Evolutionary conservation across 2,113 vertebrate species (phyloP), one percentile per base, ranked within the genome.

Genomic region (Anser cygnoides): DNA sequence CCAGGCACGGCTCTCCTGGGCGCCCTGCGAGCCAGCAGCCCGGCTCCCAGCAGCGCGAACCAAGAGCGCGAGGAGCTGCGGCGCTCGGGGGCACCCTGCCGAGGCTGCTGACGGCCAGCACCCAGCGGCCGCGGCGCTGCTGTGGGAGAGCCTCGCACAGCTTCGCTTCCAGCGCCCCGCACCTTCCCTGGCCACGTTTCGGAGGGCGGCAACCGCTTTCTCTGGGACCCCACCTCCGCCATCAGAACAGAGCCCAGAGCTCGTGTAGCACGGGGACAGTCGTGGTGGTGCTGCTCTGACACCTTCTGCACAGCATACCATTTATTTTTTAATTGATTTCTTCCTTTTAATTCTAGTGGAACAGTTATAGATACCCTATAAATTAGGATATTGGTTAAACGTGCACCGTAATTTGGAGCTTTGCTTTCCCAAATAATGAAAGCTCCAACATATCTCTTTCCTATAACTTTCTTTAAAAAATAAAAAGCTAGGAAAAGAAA

Each of bases 221-320:
- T 35, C 10, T 37, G 37, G 50, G n/a, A 35, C 25, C 39, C 57
- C 4, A 16, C 26, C n/a, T 29, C 46, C 15, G 35, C 8, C 19
- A 37, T 6, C 11, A 26, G 39, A 3, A 54, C 35, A 46, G 57
- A 29, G 26, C 31, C 49, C 5, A 25, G 49, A 41, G 49, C 11
- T 17, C 3, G 1, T 2, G 17, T 8, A 10, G 13, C 31, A 8
- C n/a, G 4, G 18, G 13, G 28, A 19, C 2, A 0, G 25, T 3
- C 13, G 1, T 0, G 10, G 10, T 18, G 11, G 11, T 73, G n/a
- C 54, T 73, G 65, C 61, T 78, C 23, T 62, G 17, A 16, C 39
- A 43, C 26, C 41, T 54, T 23, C 57, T 35, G 35, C 13, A 22
- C 15, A 33, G 3, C 33, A 2, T 4, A 15, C 1, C 3, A 22